These are phyloP conservation scores for Sycophila texana DNA, from an alignment of 2,888 invertebrate genomes.

Conservation along the genomic window DNA sequence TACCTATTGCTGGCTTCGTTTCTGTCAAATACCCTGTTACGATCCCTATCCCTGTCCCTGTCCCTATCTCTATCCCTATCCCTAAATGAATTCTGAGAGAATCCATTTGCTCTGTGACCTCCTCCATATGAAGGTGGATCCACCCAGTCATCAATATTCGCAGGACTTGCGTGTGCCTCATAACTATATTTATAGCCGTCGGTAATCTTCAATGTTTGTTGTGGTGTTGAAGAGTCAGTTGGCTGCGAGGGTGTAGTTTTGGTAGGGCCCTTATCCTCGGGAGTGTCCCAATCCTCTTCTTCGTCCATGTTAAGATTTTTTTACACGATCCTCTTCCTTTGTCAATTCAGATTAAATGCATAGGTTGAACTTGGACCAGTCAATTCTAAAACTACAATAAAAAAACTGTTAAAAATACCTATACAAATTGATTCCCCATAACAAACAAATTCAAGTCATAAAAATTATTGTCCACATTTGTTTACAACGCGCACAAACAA, in stretches of 20 bases:
- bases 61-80: neutral
- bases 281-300: conserved; percentile 54
- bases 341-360: no score
- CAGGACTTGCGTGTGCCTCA: conserved; percentile 54
- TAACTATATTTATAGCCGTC: conserved; percentile 57
- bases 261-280: neutral
- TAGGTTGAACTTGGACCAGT: no score
- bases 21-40: conserved; percentile 34
- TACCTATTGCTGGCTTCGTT: conserved; percentile 2
- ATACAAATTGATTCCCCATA: no score
- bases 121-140: conserved; percentile 48
- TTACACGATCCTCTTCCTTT: neutral
- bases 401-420: no score
- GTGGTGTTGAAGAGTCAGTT: conserved; percentile 1
- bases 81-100: conserved; percentile 24
- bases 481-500: no score
- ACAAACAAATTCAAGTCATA: no score
- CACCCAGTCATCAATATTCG: conserved; percentile 56
- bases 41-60: conserved; percentile 32
- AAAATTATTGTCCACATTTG: no score
- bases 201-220: conserved; percentile 51
- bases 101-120: conserved; percentile 42
- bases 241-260: neutral
- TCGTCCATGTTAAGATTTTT: conserved; percentile 39
- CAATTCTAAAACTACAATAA: no score